Evolutionary conservation across 2,888 invertebrate genomes (phyloP), one percentile per base, ranked within the genome.

Genomic region (Seira ritae): DNA sequence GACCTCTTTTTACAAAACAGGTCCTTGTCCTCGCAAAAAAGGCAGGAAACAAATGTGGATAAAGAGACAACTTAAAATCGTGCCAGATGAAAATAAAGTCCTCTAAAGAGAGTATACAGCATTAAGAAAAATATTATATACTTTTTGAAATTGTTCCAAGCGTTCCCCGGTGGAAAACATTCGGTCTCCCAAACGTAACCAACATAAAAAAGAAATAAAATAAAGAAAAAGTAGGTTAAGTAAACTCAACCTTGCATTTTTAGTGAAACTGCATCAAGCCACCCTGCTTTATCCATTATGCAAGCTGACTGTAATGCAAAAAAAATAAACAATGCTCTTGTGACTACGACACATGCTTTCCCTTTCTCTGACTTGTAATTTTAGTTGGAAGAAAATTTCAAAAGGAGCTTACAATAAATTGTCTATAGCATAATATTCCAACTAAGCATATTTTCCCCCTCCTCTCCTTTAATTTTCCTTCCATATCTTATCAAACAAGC

Each of bases 401-500:
- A n/a, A n/a, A n/a, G n/a, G n/a, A n/a, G n/a, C n/a, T n/a, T n/a
- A n/a, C n/a, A n/a, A n/a, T n/a, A n/a, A n/a, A n/a, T n/a, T n/a
- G n/a, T n/a, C n/a, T n/a, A n/a, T n/a, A n/a, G n/a, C n/a, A n/a
- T n/a, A n/a, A n/a, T n/a, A n/a, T n/a, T n/a, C n/a, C n/a, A n/a
- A n/a, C n/a, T n/a, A n/a, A n/a, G n/a, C 68, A 77, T 55, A 17
- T 60, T 77, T 69, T 23, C 68, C 37, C 69, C 55, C 66, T 69
- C n/a, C n/a, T 22, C 19, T 24, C 42, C 75, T 12, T 42, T 42
- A 6, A 42, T 42, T 42, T 42, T 42, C 42, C 12, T 42, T 42
- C 46, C 69, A 37, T 77, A 77, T 77, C 77, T 77, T 77, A 77
- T 77, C 77, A 62, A 62, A 15, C 20, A 70, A 20, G 69, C 77